Evolutionary conservation across 2,797 vertebrate species (phyloP).

Genomic region (Erpetoichthys calabaricus): DNA sequence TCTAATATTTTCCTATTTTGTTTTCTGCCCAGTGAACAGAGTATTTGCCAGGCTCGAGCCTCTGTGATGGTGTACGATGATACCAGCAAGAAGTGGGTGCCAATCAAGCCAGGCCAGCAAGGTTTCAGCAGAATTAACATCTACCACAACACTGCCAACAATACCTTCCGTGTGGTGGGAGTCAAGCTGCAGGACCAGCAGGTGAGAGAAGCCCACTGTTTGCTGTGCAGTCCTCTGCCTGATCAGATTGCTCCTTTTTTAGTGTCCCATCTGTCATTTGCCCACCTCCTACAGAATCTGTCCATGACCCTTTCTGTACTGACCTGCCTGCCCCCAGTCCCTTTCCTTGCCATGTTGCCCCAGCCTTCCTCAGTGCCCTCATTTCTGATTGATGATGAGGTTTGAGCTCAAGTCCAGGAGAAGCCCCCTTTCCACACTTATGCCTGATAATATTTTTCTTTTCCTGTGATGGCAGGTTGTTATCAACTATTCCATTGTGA

Average conservation of each 20-base stretch:
- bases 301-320: no score
- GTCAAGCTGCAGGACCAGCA: conserved; percentile 98
- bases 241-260: no score
- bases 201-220: conserved; percentile 44
- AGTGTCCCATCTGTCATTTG: no score
- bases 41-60: conserved; percentile 97
- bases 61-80: conserved; percentile 98
- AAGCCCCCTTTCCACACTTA: background rate
- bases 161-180: conserved; percentile 86
- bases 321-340: no score
- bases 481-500: conserved; percentile 97
- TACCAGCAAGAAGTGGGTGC: conserved; percentile 98
- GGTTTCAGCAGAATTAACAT: conserved; percentile 98
- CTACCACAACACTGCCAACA: conserved; percentile 83
- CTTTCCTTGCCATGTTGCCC: no score
- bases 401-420: background rate
- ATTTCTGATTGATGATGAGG: no score
- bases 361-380: no score
- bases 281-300: no score
- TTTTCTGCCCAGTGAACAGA: conserved; percentile 74
- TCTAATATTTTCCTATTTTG: conserved; percentile 8
- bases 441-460: conserved; percentile 9
- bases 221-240: no score
- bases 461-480: conserved; percentile 64
- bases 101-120: conserved; percentile 92